These are phyloP conservation scores for Leptinotarsa defecta DNA, from an alignment of 1,140 invertebrate genomes.

Conservation along the genomic window DNA sequence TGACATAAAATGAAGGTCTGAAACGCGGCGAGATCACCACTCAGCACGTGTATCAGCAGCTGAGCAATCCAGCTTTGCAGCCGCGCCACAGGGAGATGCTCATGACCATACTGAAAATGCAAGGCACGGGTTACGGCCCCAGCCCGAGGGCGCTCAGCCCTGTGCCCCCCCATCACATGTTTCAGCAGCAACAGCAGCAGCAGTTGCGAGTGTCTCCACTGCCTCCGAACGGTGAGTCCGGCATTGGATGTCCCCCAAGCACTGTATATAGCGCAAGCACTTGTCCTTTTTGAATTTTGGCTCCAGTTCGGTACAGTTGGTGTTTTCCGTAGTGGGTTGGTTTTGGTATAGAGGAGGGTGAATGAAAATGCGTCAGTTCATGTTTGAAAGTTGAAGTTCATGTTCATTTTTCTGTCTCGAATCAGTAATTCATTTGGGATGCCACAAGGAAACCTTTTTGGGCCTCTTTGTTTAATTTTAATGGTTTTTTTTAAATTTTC, in stretches of 20 bases:
- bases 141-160: conserved; percentile 62
- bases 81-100: conserved; percentile 74
- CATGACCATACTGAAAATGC: conserved; percentile 67
- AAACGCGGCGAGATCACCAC: conserved; percentile 75
- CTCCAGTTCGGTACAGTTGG: neutral
- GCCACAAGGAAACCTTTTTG: no score
- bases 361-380: no score
- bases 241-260: neutral
- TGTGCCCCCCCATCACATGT: conserved; percentile 52
- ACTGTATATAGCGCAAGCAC: neutral
- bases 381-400: no score
- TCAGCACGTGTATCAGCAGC: conserved; percentile 74
- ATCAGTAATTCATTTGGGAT: no score
- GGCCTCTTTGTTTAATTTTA: no score
- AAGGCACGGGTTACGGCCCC: conserved; percentile 54
- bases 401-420: no score
- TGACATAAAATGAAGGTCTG: conserved; percentile 57
- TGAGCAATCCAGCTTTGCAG: conserved; percentile 71
- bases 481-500: no score
- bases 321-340: neutral
- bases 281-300: neutral
- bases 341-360: no score
- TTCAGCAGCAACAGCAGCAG: conserved; percentile 59
- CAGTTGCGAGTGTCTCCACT: conserved; percentile 62
- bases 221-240: conserved; percentile 60